Base-by-base conservation (phyloP, 2,888 invertebrate species). In the Synergus laeviventris region DNA sequence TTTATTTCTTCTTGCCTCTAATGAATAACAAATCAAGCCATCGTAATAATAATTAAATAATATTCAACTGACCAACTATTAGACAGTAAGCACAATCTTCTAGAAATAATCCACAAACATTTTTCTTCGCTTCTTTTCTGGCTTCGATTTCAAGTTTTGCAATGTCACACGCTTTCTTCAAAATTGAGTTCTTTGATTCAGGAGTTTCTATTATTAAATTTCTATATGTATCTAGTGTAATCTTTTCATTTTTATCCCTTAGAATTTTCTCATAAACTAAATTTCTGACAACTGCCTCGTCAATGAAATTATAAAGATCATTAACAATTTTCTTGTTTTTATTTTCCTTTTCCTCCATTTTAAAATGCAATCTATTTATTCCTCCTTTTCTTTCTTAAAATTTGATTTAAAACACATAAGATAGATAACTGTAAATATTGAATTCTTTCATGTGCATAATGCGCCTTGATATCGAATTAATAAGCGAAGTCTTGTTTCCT, bases 321-420 rank as follows among this genome's bases (percentile, higher is more conserved):
- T 76, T 73, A 75, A 84, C 80, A 8, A 75, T 24, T 62, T 74
- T 73, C 1, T 76, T 70, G 2, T 62, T 42, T 31, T 14, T 12
- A 18, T 31, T 45, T 76, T 80, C 66, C 78, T 79, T 78, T 60
- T 70, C 39, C 59, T 64, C 64, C 64, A 64, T 39, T 38, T 24
- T 39, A n/a, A 18, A 54, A 54, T 54, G 16, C 8, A 18, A 9
- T 2, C 45, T 45, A 45, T 45, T 45, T 7, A 5, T 45, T 7
- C 49, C n/a, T 9, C 7, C 16, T n/a, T 49, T n/a, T 16, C 3
- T 49, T 45, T 8, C 49, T n/a, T 54, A 1, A 18, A 54, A 18
- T 9, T 54, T 9, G 9, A n/a, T 54, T 54, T 18, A 8, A 9
- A 18, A 9, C 24, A 49, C n/a, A 18, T 18, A 54, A 9, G 49